Evolutionary conservation across 2,888 invertebrate species (phyloP).

Genomic region (Asteroscopus sphinx): DNA sequence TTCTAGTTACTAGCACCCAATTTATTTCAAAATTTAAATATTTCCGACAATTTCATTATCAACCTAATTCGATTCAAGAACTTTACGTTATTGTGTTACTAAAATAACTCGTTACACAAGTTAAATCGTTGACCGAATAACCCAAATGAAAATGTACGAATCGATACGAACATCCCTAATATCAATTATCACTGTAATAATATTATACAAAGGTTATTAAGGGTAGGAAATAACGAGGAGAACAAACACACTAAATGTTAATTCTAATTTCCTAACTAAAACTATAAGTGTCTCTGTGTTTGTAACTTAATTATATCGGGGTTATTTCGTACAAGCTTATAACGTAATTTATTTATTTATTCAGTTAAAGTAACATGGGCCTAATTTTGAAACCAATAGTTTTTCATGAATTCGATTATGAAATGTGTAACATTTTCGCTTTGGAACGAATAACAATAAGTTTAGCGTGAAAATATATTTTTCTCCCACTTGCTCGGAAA

Average conservation of each 20-base stretch:
- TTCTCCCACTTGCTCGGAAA: too few species aligned
- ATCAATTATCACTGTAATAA: slow-evolving; percentile 43
- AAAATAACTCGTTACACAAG: slow-evolving; percentile 1
- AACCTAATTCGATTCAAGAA: background rate
- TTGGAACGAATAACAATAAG: too few species aligned
- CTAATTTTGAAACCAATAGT: too few species aligned
- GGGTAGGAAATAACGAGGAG: slow-evolving; percentile 26
- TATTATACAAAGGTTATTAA: slow-evolving; percentile 19
- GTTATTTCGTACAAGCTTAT: slow-evolving; percentile 23
- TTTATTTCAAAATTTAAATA: too few species aligned
- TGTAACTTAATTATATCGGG: slow-evolving; percentile 42
- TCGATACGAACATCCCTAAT: slow-evolving; percentile 24
- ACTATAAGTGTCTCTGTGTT: slow-evolving; percentile 13
- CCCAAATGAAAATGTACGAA: slow-evolving; percentile 2
- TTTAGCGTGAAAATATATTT: too few species aligned
- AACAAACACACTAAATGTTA: slow-evolving; percentile 50
- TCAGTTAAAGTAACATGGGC: too few species aligned
- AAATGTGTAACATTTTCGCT: too few species aligned
- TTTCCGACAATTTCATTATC: too few species aligned
- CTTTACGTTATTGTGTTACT: background rate
- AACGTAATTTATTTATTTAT: background rate
- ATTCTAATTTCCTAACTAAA: slow-evolving; percentile 48
- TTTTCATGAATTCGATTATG: too few species aligned
- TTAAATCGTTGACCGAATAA: slow-evolving; percentile 2
- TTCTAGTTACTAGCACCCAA: too few species aligned